These are phyloP conservation scores for Caenorhabditis uteleia DNA, from an alignment of 2,888 invertebrate species.

Conservation along the genomic window DNA sequence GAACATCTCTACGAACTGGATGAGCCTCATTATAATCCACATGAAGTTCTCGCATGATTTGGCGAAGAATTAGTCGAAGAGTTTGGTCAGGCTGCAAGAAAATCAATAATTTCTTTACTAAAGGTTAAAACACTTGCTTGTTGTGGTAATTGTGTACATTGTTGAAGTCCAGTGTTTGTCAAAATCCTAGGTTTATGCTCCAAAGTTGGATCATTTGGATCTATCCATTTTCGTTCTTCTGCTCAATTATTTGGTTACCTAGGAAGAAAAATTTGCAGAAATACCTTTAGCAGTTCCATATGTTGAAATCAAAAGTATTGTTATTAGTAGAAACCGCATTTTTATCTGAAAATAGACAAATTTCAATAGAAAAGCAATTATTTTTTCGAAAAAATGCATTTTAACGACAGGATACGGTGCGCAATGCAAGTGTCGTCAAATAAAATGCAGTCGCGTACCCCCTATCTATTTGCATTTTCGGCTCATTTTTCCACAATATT, in stretches of 20 bases:
- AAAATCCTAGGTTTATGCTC: constrained; percentile 2
- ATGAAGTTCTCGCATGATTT: constrained; percentile 20
- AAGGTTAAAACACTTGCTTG: not conserved
- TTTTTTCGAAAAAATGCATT: not conserved
- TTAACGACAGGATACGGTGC: constrained; percentile 11
- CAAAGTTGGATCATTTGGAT: constrained; percentile 28
- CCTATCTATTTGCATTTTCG: constrained; percentile 21
- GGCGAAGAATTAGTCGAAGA: constrained; percentile 28
- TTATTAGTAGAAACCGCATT: not conserved
- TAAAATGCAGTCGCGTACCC: constrained; percentile 7
- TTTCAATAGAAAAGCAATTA: not conserved
- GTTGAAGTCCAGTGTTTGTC: not conserved
- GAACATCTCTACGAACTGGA: constrained; percentile 12
- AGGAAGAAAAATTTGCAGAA: not conserved
- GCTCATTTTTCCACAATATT: not conserved
- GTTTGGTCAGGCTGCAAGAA: constrained; percentile 24
- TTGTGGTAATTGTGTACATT: not conserved
- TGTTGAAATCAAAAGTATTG: not conserved
- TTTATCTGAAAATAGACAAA: not conserved
- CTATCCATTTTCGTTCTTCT: constrained; percentile 19
- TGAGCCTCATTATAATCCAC: constrained; percentile 15
- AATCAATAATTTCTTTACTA: not conserved
- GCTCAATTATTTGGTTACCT: too few species aligned
- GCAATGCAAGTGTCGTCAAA: constrained; percentile 12
- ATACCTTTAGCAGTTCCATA: constrained; percentile 1